Percentiles rank a stretch among this genome's conserved stretches.
phyloP scores from a whole-genome alignment of 2,888 invertebrate genomes.

The Heliconius aoede region DNA sequence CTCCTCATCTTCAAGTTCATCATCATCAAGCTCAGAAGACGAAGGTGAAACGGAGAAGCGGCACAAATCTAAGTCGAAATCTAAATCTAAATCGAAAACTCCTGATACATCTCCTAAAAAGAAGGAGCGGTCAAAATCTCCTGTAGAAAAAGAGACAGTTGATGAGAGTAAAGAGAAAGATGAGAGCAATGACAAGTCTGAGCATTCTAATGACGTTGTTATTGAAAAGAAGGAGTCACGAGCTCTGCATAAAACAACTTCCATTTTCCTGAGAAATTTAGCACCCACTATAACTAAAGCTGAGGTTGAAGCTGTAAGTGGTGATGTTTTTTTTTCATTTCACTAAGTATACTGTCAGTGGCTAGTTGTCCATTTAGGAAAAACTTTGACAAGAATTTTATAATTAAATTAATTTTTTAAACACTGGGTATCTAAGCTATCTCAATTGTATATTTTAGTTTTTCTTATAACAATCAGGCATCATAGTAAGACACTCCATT shows the following conservation, averaged over 20 bases:
- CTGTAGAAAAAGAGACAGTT: slow-evolving; percentile 57
- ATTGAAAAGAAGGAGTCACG: slow-evolving; percentile 82
- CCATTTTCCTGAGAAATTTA: slow-evolving; percentile 97
- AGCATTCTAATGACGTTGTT: slow-evolving; percentile 79
- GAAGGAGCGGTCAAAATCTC: slow-evolving; percentile 68
- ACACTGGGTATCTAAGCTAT: too few relatives aligned
- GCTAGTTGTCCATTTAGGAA: too few relatives aligned
- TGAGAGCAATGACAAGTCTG: slow-evolving; percentile 71
- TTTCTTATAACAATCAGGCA: too few relatives aligned
- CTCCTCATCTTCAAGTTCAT: slow-evolving; percentile 80
- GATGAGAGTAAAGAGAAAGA: slow-evolving; percentile 68
- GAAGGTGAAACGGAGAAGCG: slow-evolving; percentile 70
- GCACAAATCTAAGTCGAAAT: slow-evolving; percentile 75
- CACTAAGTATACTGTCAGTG: not conserved
- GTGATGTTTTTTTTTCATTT: not conserved
- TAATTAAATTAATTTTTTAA: too few relatives aligned
- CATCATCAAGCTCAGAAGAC: slow-evolving; percentile 80
- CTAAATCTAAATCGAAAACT: slow-evolving; percentile 59
- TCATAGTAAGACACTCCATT: too few relatives aligned
- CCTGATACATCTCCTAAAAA: slow-evolving; percentile 71
- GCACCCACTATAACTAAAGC: slow-evolving; percentile 98
- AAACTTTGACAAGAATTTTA: too few relatives aligned
- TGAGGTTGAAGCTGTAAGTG: slow-evolving; percentile 95
- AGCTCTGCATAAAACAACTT: slow-evolving; percentile 96
- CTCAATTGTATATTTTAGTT: too few relatives aligned